Evolutionary conservation across 2,113 vertebrate species (phyloP).

Genomic region (Corvus hawaiiensis): DNA sequence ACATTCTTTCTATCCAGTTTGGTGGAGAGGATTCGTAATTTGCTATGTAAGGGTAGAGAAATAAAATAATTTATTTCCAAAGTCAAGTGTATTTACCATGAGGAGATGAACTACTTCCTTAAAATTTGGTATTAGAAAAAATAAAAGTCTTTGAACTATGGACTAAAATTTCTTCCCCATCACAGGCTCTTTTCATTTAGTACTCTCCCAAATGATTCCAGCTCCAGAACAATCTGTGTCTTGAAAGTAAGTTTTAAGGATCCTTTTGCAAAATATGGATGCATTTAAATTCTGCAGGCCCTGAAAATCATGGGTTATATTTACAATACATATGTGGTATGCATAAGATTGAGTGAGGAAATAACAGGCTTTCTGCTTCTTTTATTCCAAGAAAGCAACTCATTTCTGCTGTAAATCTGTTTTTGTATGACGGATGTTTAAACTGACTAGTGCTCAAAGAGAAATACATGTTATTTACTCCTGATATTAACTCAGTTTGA

Average conservation of each 20-base stretch:
- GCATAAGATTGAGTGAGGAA: neutral
- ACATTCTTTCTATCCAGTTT: neutral
- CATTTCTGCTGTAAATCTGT: neutral
- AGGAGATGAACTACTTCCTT: neutral
- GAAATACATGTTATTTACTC: neutral
- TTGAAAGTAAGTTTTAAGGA: neutral
- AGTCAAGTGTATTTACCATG: neutral
- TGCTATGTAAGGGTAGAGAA: neutral
- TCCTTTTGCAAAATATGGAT: neutral
- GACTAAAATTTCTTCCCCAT: neutral
- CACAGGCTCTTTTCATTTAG: neutral
- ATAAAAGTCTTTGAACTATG: neutral
- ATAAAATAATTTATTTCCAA: neutral
- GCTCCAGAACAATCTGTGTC: neutral
- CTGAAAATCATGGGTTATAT: neutral
- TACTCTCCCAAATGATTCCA: neutral
- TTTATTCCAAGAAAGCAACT: neutral
- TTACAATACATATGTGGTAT: neutral
- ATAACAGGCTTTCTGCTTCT: neutral
- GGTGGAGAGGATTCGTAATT: neutral
- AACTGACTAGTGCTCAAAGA: neutral
- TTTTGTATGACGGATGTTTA: conserved; percentile 2
- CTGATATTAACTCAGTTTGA: neutral
- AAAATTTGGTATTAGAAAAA: neutral
- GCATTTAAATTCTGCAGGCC: neutral